Evolutionary conservation across 2,888 invertebrate genomes (phyloP), one percentile per base, ranked within the genome.

Genomic region (Apamea crenata): DNA sequence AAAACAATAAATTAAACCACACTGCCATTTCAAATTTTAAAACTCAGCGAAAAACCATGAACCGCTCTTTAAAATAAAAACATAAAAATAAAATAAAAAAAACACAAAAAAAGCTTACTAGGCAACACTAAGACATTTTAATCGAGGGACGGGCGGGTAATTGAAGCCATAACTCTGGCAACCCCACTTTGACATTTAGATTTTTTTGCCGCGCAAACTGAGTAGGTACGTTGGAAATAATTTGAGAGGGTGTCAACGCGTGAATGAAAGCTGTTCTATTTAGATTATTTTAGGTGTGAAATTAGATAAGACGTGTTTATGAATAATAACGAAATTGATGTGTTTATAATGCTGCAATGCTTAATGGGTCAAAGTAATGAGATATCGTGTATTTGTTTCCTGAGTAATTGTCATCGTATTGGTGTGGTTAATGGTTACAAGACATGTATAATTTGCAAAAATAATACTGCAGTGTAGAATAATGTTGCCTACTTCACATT

Each of bases 171-270:
- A 96, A 96, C 94, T 96, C 95, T 96, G 94, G 95, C 95, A 94
- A 92, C 96, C 96, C 96, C 95, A 93, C 91, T 96, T 96, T 96
- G 96, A 96, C 96, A 96, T 96, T 96, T 96, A 95, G 94, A 92
- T 96, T 95, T 95, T 95, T 96, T 93, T 88, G 93, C 92, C 94
- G 92, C 93, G 92, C 92, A 92, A 94, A 93, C 94, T 92, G 94
- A 94, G 93, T 36, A 53, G 32, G 70, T 95, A 53, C 94, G 93
- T 93, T 76, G 87, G 71, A 87, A 91, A 92, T 94, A 93, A 94
- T 96, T 95, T 93, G 90, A 90, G 92, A 93, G 92, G 91, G 86
- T 93, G 93, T 93, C 91, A 91, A 92, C 91, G 91, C 76, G 84
- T 81, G 82, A 87, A 84, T 77, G 61, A 80, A 82, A 79, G 83